These are phyloP conservation scores for Euura saliciscinereae DNA, from an alignment of 1,140 invertebrate genomes.

Conservation along the genomic window DNA sequence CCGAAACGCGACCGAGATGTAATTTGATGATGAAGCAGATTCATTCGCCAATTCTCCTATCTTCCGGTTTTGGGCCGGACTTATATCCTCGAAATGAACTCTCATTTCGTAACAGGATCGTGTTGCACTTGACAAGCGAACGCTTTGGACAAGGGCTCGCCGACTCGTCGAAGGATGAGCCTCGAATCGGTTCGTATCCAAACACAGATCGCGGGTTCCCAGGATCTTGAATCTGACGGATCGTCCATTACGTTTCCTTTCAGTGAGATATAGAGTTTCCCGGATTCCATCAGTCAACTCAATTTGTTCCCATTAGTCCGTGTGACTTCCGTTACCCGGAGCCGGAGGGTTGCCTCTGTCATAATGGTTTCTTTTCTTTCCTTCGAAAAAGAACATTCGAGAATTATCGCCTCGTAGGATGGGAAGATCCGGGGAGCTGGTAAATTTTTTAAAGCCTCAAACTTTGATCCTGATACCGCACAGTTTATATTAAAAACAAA, in stretches of 20 bases:
- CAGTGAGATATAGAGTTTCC: conserved; percentile 54
- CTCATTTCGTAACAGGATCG: background rate
- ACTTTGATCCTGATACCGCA: background rate
- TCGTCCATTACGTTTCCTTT: conserved; percentile 57
- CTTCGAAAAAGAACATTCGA: too few species aligned
- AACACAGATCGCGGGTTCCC: conserved; percentile 40
- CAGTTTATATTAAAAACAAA: conserved; percentile 58
- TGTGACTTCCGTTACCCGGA: conserved; percentile 43
- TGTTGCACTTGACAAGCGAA: background rate
- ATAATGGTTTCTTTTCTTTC: background rate
- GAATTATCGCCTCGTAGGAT: too few species aligned
- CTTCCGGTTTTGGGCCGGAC: background rate
- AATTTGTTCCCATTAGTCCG: conserved; percentile 57
- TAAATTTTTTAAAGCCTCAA: too few species aligned
- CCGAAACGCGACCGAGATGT: background rate
- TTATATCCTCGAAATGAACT: too few species aligned
- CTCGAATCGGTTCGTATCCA: conserved; percentile 14
- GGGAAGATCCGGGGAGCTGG: too few species aligned
- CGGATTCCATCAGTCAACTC: conserved; percentile 56
- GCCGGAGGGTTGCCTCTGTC: background rate
- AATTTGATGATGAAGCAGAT: background rate
- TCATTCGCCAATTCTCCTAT: background rate
- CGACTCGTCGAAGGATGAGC: background rate
- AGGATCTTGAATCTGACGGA: conserved; percentile 53
- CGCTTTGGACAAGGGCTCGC: background rate